Evolutionary conservation across 2,113 vertebrate genomes (phyloP).

Genomic region (human): DNA sequence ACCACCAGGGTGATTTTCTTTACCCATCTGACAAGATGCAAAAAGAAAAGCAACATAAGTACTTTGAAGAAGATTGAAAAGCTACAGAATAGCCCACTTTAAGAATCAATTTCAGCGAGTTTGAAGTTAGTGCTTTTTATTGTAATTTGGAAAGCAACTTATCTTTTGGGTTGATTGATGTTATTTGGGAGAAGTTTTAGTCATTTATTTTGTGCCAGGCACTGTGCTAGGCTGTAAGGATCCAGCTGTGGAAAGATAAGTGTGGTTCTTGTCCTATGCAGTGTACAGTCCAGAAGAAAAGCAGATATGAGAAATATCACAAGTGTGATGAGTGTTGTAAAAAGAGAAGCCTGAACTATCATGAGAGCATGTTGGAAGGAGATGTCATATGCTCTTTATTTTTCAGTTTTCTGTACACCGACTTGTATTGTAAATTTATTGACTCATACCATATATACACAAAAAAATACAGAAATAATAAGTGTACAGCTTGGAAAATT

Average conservation of each 20-base stretch:
- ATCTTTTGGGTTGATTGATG: background rate
- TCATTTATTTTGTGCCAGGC: background rate
- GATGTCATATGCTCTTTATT: background rate
- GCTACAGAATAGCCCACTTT: background rate
- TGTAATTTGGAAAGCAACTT: background rate
- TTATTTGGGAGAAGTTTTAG: background rate
- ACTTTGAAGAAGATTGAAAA: background rate
- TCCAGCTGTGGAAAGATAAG: rapidly evolving
- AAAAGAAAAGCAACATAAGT: background rate
- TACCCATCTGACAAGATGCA: background rate
- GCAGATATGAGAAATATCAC: background rate
- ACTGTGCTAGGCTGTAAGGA: background rate
- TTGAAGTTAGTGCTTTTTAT: background rate
- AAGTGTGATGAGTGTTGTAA: background rate
- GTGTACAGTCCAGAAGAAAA: background rate
- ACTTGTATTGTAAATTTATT: background rate
- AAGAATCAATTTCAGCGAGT: background rate
- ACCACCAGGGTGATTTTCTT: background rate
- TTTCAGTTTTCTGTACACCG: background rate
- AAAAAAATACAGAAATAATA: background rate
- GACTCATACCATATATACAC: background rate
- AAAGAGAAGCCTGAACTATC: background rate
- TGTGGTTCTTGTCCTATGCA: background rate
- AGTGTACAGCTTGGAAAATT: background rate
- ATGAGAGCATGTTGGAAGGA: background rate